Percentiles rank a stretch among this genome's conserved stretches.
Evolutionary conservation across 2,888 invertebrate genomes (phyloP).

Genomic region (Argynnis bischoffii): DNA sequence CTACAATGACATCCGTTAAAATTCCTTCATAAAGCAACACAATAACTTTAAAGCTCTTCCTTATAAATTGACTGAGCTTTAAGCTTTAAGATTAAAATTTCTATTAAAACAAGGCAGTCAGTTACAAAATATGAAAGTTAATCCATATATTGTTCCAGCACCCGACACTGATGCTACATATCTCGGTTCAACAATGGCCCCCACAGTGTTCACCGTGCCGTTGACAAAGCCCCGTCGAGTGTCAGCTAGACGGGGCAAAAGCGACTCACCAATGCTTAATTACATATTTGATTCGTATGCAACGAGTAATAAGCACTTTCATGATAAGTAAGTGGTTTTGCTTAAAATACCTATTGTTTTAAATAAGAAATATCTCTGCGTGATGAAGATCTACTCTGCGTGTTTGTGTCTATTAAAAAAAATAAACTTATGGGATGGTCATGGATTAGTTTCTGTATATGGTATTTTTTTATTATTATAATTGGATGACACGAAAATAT

Average conservation of each 20-base stretch:
- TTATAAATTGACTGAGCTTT: neutral
- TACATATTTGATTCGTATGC: conserved; percentile 88
- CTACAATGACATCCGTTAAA: neutral
- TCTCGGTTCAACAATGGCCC: conserved; percentile 53
- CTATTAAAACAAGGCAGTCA: neutral
- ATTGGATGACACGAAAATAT: no score
- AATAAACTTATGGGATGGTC: no score
- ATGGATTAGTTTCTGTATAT: no score
- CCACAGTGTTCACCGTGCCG: conserved; percentile 56
- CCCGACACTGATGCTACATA: conserved; percentile 51
- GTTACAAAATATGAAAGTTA: neutral
- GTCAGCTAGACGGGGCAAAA: conserved; percentile 72
- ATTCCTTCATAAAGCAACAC: neutral
- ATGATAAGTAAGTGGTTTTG: conserved; percentile 74
- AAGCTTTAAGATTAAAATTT: conserved; percentile 4
- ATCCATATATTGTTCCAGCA: conserved; percentile 30
- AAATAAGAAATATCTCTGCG: no score
- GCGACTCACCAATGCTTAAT: conserved; percentile 87
- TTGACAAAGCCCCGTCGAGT: conserved; percentile 60
- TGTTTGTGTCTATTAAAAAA: no score
- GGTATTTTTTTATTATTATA: no score
- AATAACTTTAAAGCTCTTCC: conserved; percentile 3
- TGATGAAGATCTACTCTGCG: no score
- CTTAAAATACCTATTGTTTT: neutral
- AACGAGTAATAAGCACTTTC: conserved; percentile 87